These are phyloP conservation scores for Homarus gammarus DNA, from an alignment of 2,888 invertebrate genomes.

Conservation along the genomic window DNA sequence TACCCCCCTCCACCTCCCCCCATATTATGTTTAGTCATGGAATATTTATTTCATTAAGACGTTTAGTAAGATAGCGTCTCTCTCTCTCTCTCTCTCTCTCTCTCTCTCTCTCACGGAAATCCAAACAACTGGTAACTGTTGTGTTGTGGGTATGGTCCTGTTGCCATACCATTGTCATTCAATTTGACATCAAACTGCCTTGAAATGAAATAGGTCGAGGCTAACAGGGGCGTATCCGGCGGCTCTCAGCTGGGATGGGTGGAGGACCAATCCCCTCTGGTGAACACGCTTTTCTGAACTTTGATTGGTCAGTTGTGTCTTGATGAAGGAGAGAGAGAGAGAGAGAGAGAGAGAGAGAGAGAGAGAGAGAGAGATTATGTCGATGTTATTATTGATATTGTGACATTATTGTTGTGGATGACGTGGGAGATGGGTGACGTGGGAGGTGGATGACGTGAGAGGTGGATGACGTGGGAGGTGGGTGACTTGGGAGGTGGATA, in stretches of 20 bases:
- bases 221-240: not conserved
- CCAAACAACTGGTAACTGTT: not conserved
- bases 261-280: not conserved
- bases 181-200: not conserved
- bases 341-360: too few species aligned
- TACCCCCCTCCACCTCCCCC: not conserved
- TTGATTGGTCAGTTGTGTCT: not conserved
- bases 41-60: too few species aligned
- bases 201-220: not conserved
- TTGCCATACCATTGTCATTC: conserved; percentile 6
- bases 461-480: too few species aligned
- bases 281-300: not conserved
- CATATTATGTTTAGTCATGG: too few species aligned
- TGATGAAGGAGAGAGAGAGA: too few species aligned
- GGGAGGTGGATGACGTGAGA: too few species aligned
- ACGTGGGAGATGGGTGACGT: too few species aligned
- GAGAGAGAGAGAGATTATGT: too few species aligned
- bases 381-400: too few species aligned
- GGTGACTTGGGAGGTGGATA: too few species aligned
- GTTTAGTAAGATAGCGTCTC: not conserved
- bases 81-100: not conserved
- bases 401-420: too few species aligned
- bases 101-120: not conserved
- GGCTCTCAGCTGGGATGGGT: too few species aligned
- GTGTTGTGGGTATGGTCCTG: not conserved